Evolutionary conservation across 2,888 invertebrate species (phyloP).

Genomic region (Acheta domesticus): DNA sequence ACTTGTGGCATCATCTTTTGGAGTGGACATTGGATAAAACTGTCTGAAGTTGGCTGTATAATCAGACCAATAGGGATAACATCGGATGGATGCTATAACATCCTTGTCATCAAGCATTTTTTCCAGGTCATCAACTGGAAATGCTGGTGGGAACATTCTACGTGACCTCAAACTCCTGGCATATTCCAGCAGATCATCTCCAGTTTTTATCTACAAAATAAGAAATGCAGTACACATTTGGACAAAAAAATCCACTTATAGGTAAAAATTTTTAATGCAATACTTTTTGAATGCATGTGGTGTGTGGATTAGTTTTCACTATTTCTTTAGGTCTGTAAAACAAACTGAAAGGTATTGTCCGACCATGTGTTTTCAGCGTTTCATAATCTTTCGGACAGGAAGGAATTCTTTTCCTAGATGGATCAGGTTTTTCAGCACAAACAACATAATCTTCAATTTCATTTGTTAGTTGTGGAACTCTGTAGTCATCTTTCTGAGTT

Average conservation of each 20-base stretch:
- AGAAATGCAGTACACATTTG: too few species aligned
- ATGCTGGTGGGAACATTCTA: background rate
- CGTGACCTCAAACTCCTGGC: too few species aligned
- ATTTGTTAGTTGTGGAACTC: background rate
- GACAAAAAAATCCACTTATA: too few species aligned
- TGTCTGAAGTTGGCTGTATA: too few species aligned
- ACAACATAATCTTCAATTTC: background rate
- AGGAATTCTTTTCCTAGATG: background rate
- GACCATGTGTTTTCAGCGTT: background rate
- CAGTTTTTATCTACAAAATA: too few species aligned
- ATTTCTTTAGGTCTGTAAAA: constrained; percentile 1
- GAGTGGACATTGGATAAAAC: too few species aligned
- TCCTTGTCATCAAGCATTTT: background rate
- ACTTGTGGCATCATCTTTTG: too few species aligned
- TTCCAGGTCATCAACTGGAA: background rate
- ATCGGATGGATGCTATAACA: background rate
- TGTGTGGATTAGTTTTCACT: background rate
- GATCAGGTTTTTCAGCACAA: background rate
- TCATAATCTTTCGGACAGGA: background rate
- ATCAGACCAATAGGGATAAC: too few species aligned
- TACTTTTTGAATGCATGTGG: background rate
- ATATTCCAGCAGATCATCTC: too few species aligned
- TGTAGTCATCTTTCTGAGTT: background rate
- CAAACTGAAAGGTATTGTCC: background rate
- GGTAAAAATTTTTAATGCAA: too few species aligned